Conservation (phyloP, 2,113 vertebrate species). For the Aegotheles bennettii region DNA sequence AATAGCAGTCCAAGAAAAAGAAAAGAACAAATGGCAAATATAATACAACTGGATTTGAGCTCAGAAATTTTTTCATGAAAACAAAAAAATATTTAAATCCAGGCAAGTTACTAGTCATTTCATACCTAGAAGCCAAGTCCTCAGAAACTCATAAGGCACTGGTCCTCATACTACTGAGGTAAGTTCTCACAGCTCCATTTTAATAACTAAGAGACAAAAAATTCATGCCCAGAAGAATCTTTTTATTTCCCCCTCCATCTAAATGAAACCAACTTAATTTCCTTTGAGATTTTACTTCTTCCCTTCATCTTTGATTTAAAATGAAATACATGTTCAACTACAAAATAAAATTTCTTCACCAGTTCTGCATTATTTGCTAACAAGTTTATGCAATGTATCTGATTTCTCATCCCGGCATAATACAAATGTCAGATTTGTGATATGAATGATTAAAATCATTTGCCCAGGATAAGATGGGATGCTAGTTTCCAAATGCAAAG, state of each 20-base stretch:
- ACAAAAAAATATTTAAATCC: background rate
- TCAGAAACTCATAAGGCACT: background rate
- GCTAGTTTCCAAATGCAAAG: background rate
- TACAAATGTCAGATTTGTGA: background rate
- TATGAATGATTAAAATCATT: background rate
- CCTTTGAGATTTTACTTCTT: background rate
- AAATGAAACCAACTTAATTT: background rate
- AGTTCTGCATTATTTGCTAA: background rate
- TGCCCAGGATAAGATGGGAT: background rate
- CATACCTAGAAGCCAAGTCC: background rate
- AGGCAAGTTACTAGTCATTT: background rate
- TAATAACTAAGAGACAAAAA: background rate
- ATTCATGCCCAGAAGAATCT: background rate
- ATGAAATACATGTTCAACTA: background rate
- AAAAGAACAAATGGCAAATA: background rate
- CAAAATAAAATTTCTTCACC: background rate
- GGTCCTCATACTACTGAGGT: background rate
- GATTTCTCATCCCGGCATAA: background rate
- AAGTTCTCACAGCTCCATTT: background rate
- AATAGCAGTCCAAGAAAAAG: background rate
- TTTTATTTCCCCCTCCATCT: background rate
- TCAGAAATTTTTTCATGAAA: background rate
- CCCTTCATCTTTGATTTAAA: background rate
- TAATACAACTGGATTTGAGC: background rate
- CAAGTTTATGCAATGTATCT: background rate